phyloP scores from a whole-genome alignment of 2,113 vertebrate species.

The Gopherus flavomarginatus region DNA sequence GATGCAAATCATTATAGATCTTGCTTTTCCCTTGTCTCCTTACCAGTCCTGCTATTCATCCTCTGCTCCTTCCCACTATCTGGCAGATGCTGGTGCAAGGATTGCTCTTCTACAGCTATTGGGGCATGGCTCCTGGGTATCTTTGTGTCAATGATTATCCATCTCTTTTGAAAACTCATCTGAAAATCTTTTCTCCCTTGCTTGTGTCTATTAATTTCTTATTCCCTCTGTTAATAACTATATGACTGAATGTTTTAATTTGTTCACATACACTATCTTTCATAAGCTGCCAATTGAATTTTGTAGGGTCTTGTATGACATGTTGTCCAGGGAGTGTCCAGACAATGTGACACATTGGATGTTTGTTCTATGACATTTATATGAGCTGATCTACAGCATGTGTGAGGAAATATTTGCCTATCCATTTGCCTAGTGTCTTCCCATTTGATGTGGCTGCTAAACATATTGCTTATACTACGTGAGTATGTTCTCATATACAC shows the following conservation, averaged over 20 bases:
- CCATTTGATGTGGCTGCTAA: neutral
- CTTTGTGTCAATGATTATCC: neutral
- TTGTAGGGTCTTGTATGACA: neutral
- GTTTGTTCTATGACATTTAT: neutral
- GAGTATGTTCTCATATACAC: neutral
- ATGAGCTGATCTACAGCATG: neutral
- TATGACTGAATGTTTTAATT: neutral
- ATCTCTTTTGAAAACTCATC: neutral
- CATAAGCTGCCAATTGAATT: neutral
- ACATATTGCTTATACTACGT: neutral
- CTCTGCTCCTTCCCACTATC: neutral
- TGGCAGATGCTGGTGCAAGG: neutral
- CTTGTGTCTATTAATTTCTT: neutral
- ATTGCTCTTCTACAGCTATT: neutral
- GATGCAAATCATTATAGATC: neutral
- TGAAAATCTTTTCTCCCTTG: neutral
- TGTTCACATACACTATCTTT: neutral
- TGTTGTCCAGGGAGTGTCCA: neutral
- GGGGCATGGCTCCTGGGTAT: neutral
- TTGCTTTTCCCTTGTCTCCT: neutral
- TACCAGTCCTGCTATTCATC: neutral
- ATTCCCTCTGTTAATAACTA: neutral
- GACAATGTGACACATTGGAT: neutral
- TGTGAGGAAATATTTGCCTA: neutral
- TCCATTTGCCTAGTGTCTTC: neutral